A percentile compares a stretch with the other conserved stretches of the same genome.
Conservation (phyloP, 1,140 invertebrate genomes). For the Cotesia chilonis region DNA sequence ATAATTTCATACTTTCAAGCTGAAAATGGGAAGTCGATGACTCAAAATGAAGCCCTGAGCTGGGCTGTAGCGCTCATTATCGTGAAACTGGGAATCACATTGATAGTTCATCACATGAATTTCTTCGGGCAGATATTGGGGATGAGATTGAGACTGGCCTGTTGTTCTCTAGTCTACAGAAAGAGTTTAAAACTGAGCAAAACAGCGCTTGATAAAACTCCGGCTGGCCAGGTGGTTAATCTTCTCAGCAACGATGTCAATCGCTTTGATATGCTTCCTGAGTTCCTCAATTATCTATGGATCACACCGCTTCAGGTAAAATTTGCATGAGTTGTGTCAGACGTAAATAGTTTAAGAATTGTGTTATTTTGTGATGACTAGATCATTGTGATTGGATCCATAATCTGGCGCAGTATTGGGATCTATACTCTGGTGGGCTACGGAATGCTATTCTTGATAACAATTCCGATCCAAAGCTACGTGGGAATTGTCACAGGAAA, state of each 20-base stretch:
- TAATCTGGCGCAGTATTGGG: conserved; percentile 77
- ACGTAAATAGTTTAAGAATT: background rate
- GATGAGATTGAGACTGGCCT: conserved; percentile 54
- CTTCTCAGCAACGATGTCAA: conserved; percentile 82
- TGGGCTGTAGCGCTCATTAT: conserved; percentile 56
- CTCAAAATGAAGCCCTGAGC: conserved; percentile 50
- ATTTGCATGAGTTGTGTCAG: background rate
- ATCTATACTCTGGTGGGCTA: conserved; percentile 77
- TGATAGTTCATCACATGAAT: conserved; percentile 63
- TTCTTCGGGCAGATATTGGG: conserved; percentile 71
- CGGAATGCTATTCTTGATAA: conserved; percentile 68
- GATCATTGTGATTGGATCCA: conserved; percentile 63
- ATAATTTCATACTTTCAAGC: conserved; percentile 68
- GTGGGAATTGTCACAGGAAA: conserved; percentile 67
- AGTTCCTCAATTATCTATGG: conserved; percentile 66
- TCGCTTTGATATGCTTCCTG: conserved; percentile 68
- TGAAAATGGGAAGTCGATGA: conserved; percentile 36
- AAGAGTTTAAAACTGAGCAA: conserved; percentile 74
- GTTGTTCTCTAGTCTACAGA: conserved; percentile 27
- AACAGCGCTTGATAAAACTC: conserved; percentile 72
- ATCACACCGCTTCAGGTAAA: conserved; percentile 60
- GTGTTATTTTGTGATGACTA: conserved; percentile 46
- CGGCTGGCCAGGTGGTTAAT: conserved; percentile 85
- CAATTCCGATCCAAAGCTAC: conserved; percentile 74
- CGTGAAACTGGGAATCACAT: conserved; percentile 50